Percentiles rank a stretch among this genome's conserved stretches.
Evolutionary conservation across 1,140 invertebrate genomes (phyloP).

Genomic region (Dermatophagoides farinae): DNA sequence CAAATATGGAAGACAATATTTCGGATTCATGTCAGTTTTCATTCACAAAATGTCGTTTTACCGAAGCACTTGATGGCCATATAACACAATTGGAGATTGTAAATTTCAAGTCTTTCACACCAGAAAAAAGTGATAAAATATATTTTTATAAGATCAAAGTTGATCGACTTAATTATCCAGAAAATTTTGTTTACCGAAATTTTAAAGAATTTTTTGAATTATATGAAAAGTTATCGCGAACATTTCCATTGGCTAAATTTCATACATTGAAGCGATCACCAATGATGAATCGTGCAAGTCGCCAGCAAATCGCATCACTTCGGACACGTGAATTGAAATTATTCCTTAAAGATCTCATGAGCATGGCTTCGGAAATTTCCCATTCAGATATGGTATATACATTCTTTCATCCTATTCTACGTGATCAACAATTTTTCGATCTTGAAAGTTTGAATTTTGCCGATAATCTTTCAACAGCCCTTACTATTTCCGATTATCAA

Average conservation of each 20-base stretch:
- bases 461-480: too few species aligned
- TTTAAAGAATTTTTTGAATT: conserved; percentile 93
- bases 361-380: conserved; percentile 70
- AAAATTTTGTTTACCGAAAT: conserved; percentile 67
- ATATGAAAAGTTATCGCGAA: conserved; percentile 73
- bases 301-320: conserved; percentile 77
- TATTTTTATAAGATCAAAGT: conserved; percentile 87
- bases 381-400: conserved; percentile 92
- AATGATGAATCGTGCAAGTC: conserved; percentile 67
- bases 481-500: not conserved
- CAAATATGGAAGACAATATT: not conserved
- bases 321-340: conserved; percentile 60
- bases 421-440: conserved; percentile 44
- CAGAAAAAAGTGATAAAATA: conserved; percentile 87
- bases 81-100: conserved; percentile 60
- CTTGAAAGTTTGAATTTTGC: not conserved
- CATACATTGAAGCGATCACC: conserved; percentile 48
- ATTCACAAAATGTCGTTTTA: not conserved
- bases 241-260: conserved; percentile 67
- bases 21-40: not conserved
- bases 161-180: conserved; percentile 55
- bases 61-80: conserved; percentile 46
- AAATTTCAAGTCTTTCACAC: conserved; percentile 60
- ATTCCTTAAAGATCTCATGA: conserved; percentile 66
- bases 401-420: conserved; percentile 82